Conservation (phyloP, 2,888 invertebrate species). For the Drosophila prostipennis region DNA sequence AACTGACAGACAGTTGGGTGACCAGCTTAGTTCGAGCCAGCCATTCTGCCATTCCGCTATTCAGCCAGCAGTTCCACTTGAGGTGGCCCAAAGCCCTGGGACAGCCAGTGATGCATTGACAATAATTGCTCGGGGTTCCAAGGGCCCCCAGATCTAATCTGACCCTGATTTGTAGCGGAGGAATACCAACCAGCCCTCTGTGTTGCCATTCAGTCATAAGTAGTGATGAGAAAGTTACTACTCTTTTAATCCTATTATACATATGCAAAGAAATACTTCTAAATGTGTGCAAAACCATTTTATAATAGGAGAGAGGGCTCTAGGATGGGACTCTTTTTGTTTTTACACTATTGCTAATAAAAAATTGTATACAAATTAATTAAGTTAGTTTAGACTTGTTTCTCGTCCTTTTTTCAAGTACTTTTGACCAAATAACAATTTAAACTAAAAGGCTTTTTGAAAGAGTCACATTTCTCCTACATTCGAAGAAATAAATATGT, state of each 20-base stretch:
- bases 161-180: constrained; percentile 38
- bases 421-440: too few species aligned
- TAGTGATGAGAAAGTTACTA: constrained; percentile 8
- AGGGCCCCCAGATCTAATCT: constrained; percentile 37
- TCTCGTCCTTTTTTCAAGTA: too few species aligned
- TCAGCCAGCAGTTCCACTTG: constrained; percentile 70
- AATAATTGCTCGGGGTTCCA: constrained; percentile 26
- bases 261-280: neutral
- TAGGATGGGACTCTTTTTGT: too few species aligned
- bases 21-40: constrained; percentile 18
- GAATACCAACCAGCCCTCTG: constrained; percentile 11
- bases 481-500: too few species aligned
- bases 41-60: constrained; percentile 2
- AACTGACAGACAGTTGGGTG: constrained; percentile 26
- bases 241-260: neutral
- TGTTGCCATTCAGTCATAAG: constrained; percentile 9
- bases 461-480: too few species aligned
- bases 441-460: too few species aligned
- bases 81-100: constrained; percentile 40
- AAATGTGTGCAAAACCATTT: too few species aligned
- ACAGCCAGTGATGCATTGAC: constrained; percentile 27
- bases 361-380: too few species aligned
- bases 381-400: too few species aligned
- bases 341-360: too few species aligned
- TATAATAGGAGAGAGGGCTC: too few species aligned